Evolutionary conservation across 2,797 vertebrate genomes (phyloP), one percentile per base, ranked within the genome.

Genomic region (Sebastes miniatus): DNA sequence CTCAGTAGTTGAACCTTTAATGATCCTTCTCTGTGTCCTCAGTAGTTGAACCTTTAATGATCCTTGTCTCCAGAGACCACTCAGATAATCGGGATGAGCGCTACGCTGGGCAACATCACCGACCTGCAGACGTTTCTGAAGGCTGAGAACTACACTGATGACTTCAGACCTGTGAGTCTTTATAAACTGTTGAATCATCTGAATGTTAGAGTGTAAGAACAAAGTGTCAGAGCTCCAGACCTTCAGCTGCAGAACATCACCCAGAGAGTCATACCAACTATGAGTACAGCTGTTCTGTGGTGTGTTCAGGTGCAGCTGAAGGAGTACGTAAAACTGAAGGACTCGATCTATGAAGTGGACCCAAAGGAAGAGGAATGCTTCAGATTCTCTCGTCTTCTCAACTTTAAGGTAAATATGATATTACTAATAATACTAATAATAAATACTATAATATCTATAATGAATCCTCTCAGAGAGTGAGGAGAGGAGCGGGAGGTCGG

Each of bases 51-150:
- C 29, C 29, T 29, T 29, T 29, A 29, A 29, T 29, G 29, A 29
- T 29, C 29, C 29, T 52, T 13, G 24, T 66, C 18, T 89, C 13
- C 91, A 99, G 99, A 93, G 83, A 85, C 76, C 8, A 97, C 96
- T 8, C 99, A 99, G 78, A 96, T 99, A 52, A 96, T 99, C 82
- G 98, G 98, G 13, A 99, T 99, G 98, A 99, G 98, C 83, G 99
- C 99, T 77, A 99, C 99, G 0, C 88, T 99, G 86, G 97, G 95
- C 74, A 99, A 99, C 29, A 96, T 98, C 69, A 85, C 77, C 76
- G 99, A 99, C 81, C 94, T 99, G 43, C 97, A 98, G 94, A 93
- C 81, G 34, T 99, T 99, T 86, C 88, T 99, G 68, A 96, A 87
- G 84, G 99, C 99, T 0, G 98, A 99, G 8, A 97, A 97, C 87